A percentile compares a stretch with the other conserved stretches of the same genome.
Conservation (phyloP, 2,113 vertebrate genomes). For the Cyprinus carpio region DNA sequence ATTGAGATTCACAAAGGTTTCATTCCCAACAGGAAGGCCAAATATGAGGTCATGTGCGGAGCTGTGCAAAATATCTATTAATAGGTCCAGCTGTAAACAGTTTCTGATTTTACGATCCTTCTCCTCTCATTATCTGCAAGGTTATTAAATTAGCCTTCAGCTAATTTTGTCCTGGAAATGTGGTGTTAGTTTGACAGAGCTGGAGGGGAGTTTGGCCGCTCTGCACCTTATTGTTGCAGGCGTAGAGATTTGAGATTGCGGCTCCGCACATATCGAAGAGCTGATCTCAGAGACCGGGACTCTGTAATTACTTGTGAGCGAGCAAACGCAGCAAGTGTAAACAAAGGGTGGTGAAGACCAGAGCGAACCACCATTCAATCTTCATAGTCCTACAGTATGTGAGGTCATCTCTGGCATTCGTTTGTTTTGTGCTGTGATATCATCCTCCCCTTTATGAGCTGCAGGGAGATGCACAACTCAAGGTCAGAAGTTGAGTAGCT, state of each 20-base stretch:
- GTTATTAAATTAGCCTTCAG: constrained; percentile 62
- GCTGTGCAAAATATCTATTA: constrained; percentile 70
- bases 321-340: constrained; percentile 1
- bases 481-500: constrained; percentile 17
- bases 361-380: neutral
- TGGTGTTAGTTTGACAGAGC: constrained; percentile 48
- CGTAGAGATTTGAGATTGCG: constrained; percentile 8
- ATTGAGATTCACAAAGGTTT: constrained; percentile 57
- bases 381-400: neutral
- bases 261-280: constrained; percentile 10
- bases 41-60: constrained; percentile 69
- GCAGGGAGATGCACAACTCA: constrained; percentile 5
- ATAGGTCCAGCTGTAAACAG: constrained; percentile 67
- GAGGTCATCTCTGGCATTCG: constrained; percentile 61
- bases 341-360: constrained; percentile 4
- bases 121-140: constrained; percentile 65
- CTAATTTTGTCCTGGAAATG: constrained; percentile 61
- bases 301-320: constrained; percentile 18
- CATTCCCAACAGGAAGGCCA: constrained; percentile 57
- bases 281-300: constrained; percentile 4
- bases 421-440: constrained; percentile 48
- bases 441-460: constrained; percentile 44
- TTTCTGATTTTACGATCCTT: constrained; percentile 67
- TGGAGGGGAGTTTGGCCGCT: constrained; percentile 16
- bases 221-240: neutral